A percentile compares a stretch with the other conserved stretches of the same genome.
Conservation (phyloP, 2,797 vertebrate genomes). For the Artibeus jamaicensis region DNA sequence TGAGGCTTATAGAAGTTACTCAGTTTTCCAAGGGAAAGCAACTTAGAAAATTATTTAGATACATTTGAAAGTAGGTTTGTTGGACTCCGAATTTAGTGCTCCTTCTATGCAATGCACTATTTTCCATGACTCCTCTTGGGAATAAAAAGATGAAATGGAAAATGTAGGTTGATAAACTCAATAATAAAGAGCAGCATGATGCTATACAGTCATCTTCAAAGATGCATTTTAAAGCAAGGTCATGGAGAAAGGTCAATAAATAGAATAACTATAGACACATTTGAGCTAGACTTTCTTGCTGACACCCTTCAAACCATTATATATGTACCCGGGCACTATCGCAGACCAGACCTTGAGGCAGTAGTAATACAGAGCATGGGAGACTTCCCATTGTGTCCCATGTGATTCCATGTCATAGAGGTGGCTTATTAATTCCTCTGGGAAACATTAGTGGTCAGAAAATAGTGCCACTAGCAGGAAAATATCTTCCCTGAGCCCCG, state of each 20-base stretch:
- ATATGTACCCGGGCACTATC: background rate
- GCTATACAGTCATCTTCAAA: background rate
- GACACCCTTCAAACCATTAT: background rate
- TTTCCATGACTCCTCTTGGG: background rate
- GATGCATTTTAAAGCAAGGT: background rate
- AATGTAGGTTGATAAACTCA: background rate
- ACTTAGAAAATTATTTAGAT: background rate
- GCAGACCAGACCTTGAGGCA: background rate
- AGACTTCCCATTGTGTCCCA: background rate
- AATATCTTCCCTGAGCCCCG: background rate
- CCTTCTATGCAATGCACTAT: rapidly evolving
- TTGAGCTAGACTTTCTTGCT: background rate
- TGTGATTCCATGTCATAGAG: background rate
- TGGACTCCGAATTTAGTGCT: background rate
- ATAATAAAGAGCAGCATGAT: background rate
- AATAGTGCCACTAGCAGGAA: background rate
- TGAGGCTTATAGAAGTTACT: background rate
- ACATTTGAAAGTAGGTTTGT: background rate
- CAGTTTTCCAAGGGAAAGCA: background rate
- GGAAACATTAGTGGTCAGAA: background rate
- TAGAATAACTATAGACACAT: background rate
- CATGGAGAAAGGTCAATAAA: background rate
- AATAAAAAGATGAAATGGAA: background rate
- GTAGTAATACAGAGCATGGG: background rate
- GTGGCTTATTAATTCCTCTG: background rate